Evolutionary conservation across 2,797 vertebrate genomes (phyloP), one percentile per base, ranked within the genome.

Genomic region (Intellagama lesueurii): DNA sequence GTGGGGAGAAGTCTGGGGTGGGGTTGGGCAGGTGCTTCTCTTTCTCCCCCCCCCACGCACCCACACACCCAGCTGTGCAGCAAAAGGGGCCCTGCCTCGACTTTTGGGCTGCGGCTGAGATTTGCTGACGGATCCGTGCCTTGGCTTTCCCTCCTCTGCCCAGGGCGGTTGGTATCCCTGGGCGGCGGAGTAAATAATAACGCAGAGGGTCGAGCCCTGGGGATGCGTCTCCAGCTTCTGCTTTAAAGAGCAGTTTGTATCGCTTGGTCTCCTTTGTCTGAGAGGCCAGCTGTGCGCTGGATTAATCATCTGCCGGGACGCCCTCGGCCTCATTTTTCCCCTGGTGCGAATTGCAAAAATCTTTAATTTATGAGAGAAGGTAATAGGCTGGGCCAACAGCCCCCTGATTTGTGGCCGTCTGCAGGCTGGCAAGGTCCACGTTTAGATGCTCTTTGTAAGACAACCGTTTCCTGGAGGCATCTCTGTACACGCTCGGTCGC

Each of bases 361-460:
- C 91, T 83, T 91, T 93, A 92, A 91, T 94, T 91, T 92, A 89
- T 75, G 91, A 93, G 88, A 94, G 89, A 89, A 70, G 47, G 77
- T 88, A 92, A 87, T 92, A 90, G 94, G 90, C 93, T 88, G 87
- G 89, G 60, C 47, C 35, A 75, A 52, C 68, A 77, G 19, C 81
- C 86, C 86, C n/a, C 19, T 8, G 22, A 77, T 90, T 93, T 90
- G 91, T 91, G 91, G 88, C 91, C 92, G 91, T 94, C 94, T 94
- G 90, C 91, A 90, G 89, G 89, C 88, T 76, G 92, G 83, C 73
- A 86, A 86, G 91, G 92, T 79, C 90, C 89, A 83, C 83, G 91
- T 91, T 93, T 89, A 84, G 84, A 90, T 87, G 87, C 89, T 81
- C 83, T 92, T 90, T 84, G 89, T 91, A 90, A 90, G 91, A 92